Base-by-base conservation (phyloP, 2,113 vertebrate species). In the Shinisaurus crocodilurus region DNA sequence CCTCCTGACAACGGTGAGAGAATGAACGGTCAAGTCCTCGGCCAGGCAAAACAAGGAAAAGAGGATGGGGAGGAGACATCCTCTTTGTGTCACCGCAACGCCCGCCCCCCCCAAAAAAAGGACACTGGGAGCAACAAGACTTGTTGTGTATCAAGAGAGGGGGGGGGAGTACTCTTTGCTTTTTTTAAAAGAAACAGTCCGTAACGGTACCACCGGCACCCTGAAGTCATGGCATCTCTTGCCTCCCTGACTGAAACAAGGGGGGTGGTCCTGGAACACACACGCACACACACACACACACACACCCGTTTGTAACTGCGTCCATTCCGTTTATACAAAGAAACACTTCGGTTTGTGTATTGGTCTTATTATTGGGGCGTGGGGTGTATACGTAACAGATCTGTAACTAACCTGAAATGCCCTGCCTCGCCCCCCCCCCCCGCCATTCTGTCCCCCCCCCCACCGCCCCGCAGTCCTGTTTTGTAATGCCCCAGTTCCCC, bases 331-430 rank as follows among this genome's bases (percentile, higher is more conserved):
- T 90, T 90, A 72, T 92, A 95, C 92, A 90, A 89, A 93, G 93
- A 91, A 89, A 85, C n/a, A 0, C 63, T 89, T 90, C 43, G 72
- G 3, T 40, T 87, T 86, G 92, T 82, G 2, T 91, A 85, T 94
- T 92, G 92, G 90, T 96, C 92, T 95, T 90, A 91, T 69, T 90
- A 82, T 86, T 65, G 82, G 94, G 94, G 89, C 83, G 84, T 74
- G 93, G 95, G 93, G 93, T 91, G 89, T 88, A 92, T 90, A 94
- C 91, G 72, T 88, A 91, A 88, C 88, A 88, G 89, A 91, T 90
- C 93, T 93, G 93, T 92, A 92, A 92, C 90, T 81, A 90, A 92
- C 83, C 92, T 91, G 82, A 94, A 87, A 63, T 79, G 82, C 83
- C 65, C 81, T 2, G 1, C 43, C 7, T 23, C 93, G 48, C 77